A percentile compares a stretch with the other conserved stretches of the same genome.
Evolutionary conservation across 1,140 invertebrate genomes (phyloP).

Genomic region (Calephelis nemesis): DNA sequence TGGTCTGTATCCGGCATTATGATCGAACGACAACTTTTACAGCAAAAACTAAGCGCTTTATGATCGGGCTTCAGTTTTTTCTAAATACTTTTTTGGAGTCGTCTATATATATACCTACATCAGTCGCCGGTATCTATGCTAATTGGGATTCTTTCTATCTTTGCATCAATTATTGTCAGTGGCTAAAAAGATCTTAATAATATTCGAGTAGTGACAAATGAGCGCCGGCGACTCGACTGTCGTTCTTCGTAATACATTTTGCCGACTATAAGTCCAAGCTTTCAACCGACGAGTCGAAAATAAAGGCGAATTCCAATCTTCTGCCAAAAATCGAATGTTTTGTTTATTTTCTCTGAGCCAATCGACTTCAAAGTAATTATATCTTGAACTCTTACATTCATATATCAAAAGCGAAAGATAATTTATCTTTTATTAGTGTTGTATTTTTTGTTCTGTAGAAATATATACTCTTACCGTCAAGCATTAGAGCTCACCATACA

Average conservation of each 20-base stretch:
- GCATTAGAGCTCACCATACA: too few relatives aligned
- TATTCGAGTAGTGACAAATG: constrained; percentile 34
- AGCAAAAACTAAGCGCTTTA: too few relatives aligned
- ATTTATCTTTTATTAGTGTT: not conserved
- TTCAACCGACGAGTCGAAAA: constrained; percentile 49
- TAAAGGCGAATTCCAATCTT: constrained; percentile 59
- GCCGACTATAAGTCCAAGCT: constrained; percentile 32
- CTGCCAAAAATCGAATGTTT: constrained; percentile 63
- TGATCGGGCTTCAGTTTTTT: too few relatives aligned
- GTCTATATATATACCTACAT: too few relatives aligned
- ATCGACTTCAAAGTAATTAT: constrained; percentile 32
- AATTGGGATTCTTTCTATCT: constrained; percentile 15
- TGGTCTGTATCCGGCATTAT: too few relatives aligned
- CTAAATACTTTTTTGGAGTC: too few relatives aligned
- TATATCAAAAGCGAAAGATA: not conserved
- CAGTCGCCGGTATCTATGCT: not conserved
- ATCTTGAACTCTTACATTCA: constrained; percentile 10
- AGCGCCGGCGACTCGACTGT: constrained; percentile 34
- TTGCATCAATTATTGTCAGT: constrained; percentile 3
- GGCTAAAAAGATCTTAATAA: constrained; percentile 5
- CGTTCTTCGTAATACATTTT: constrained; percentile 30
- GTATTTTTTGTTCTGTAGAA: not conserved
- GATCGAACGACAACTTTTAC: too few relatives aligned
- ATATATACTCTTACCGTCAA: too few relatives aligned
- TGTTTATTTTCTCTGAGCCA: constrained; percentile 50